Percentiles rank a stretch among this genome's conserved stretches.
Conservation (phyloP, 2,797 vertebrate genomes). For the Galaxias olidus region DNA sequence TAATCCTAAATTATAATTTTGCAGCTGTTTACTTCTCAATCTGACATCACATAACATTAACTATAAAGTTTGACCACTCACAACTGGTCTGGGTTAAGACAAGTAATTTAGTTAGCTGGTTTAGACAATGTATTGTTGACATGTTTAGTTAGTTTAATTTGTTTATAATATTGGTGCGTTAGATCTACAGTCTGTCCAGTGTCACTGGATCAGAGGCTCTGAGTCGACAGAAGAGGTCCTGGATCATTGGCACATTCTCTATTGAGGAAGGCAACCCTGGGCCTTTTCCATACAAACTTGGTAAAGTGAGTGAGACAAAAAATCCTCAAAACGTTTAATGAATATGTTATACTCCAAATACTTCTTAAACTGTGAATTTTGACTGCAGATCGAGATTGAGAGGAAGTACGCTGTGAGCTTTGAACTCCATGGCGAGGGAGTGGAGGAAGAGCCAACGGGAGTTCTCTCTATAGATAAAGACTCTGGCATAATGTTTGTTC, state of each 20-base stretch:
- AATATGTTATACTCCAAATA: too few relatives aligned
- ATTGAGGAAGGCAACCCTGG: slow-evolving; percentile 67
- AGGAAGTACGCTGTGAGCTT: slow-evolving; percentile 38
- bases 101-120: background rate
- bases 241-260: slow-evolving; percentile 67
- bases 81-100: too few relatives aligned
- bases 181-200: slow-evolving; percentile 42
- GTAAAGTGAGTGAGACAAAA: slow-evolving; percentile 49
- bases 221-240: slow-evolving; percentile 56
- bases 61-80: too few relatives aligned
- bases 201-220: slow-evolving; percentile 31
- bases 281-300: slow-evolving; percentile 68
- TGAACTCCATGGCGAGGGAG: slow-evolving; percentile 59
- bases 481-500: slow-evolving; percentile 44
- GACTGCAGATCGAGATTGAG: slow-evolving; percentile 48
- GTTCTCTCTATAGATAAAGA: slow-evolving; percentile 60
- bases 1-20: too few relatives aligned
- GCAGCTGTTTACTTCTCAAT: too few relatives aligned
- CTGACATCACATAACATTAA: too few relatives aligned
- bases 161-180: slow-evolving; percentile 8
- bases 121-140: background rate
- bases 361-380: background rate
- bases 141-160: background rate
- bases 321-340: background rate
- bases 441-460: slow-evolving; percentile 63